Percentiles rank a stretch among this genome's conserved stretches.
Evolutionary conservation across 2,797 vertebrate genomes (phyloP).

Genomic region (Tachyglossus aculeatus): DNA sequence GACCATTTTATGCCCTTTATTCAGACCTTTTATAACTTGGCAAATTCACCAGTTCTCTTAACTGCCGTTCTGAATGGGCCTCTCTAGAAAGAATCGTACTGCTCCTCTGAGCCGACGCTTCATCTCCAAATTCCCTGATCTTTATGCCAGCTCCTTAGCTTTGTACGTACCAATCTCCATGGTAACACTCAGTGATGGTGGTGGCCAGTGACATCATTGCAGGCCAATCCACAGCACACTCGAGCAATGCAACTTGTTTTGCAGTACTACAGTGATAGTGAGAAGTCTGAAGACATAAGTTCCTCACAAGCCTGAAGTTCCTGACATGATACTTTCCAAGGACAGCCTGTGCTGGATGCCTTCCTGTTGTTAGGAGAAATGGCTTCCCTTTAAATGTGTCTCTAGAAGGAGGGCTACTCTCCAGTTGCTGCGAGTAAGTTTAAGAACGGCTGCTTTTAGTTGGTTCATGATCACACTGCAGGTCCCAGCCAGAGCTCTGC

Average conservation of each 20-base stretch:
- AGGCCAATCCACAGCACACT: conserved; percentile 67
- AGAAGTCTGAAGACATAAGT: conserved; percentile 55
- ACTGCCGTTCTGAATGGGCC: conserved; percentile 19
- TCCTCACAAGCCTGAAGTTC: conserved; percentile 44
- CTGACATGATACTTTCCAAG: conserved; percentile 22
- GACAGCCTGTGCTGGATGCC: too few species aligned
- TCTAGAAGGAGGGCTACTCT: too few species aligned
- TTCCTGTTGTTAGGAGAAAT: too few species aligned
- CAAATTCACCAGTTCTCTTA: not conserved
- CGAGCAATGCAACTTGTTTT: conserved; percentile 70
- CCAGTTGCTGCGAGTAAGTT: too few species aligned
- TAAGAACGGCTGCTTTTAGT: too few species aligned
- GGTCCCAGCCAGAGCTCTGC: too few species aligned
- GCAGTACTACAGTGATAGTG: conserved; percentile 63
- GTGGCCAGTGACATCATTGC: conserved; percentile 69
- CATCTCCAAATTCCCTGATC: conserved; percentile 52
- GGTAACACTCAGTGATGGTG: conserved; percentile 65
- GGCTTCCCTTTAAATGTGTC: too few species aligned
- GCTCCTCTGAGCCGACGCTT: conserved; percentile 37
- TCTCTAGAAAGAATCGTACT: conserved; percentile 16
- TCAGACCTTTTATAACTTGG: not conserved
- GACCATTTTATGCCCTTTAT: not conserved
- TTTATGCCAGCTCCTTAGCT: conserved; percentile 56
- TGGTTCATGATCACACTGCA: too few species aligned
- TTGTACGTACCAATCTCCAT: conserved; percentile 62